Evolutionary conservation across 2,797 vertebrate species (phyloP).

Genomic region (Cuniculus paca): DNA sequence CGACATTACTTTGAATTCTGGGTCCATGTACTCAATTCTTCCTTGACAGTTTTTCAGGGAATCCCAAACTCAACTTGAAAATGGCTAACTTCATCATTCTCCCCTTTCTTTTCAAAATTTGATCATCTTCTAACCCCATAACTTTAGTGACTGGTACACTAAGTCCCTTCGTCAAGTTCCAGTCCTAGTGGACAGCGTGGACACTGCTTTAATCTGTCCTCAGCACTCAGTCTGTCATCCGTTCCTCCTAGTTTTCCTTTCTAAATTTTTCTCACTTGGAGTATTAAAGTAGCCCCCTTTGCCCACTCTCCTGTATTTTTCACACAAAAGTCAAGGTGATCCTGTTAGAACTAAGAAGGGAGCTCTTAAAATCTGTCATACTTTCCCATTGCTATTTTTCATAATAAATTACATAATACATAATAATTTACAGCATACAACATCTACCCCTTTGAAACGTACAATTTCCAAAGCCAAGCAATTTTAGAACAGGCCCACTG

Average conservation of each 20-base stretch:
- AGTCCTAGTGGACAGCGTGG: background rate
- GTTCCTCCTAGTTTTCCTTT: background rate
- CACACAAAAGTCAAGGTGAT: background rate
- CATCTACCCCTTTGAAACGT: background rate
- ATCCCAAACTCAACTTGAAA: background rate
- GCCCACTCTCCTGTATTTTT: background rate
- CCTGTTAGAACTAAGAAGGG: conserved; percentile 24
- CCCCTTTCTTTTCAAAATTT: background rate
- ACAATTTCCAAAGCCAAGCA: background rate
- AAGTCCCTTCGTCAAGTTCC: background rate
- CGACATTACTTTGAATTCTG: background rate
- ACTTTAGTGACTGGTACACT: background rate
- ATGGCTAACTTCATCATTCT: background rate
- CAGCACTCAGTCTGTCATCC: background rate
- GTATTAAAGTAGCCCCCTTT: background rate
- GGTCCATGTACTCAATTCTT: background rate
- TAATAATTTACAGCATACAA: background rate
- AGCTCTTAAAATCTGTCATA: background rate
- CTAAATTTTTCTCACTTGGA: background rate
- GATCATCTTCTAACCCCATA: background rate
- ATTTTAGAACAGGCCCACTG: background rate
- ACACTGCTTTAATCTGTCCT: background rate
- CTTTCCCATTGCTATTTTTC: background rate
- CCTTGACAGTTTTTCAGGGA: background rate
- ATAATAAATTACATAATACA: conserved; percentile 8